Percentiles rank a stretch among this genome's conserved stretches.
Evolutionary conservation across 92 coral and sea anemone genomes (phyloP).

Genomic region (Epizoanthus scotinus): DNA sequence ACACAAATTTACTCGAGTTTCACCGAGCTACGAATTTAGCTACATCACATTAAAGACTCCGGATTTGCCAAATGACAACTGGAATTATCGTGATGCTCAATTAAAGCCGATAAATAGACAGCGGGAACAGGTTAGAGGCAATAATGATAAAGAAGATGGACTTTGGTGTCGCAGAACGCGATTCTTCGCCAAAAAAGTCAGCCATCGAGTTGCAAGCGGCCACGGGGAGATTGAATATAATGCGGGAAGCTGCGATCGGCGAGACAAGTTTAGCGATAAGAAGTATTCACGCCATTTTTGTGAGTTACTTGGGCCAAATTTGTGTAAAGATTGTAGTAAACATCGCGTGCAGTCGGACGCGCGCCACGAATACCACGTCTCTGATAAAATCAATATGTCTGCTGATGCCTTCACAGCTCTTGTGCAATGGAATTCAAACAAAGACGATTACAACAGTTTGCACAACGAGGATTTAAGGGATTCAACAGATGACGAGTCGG

Average conservation of each 20-base stretch:
- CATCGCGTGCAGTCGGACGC: constrained; percentile 51
- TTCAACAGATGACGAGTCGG: constrained; percentile 28
- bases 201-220: constrained; percentile 70
- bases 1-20: not conserved
- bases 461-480: constrained; percentile 60
- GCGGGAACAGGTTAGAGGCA: not conserved
- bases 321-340: constrained; percentile 74
- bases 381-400: constrained; percentile 16
- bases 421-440: constrained; percentile 52
- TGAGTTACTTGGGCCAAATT: constrained; percentile 78
- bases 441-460: constrained; percentile 28
- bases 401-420: constrained; percentile 65
- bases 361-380: constrained; percentile 38
- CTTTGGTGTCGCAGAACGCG: constrained; percentile 37
- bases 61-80: not conserved
- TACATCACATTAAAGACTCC: constrained; percentile 1
- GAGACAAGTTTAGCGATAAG: constrained; percentile 29
- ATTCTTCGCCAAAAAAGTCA: constrained; percentile 48
- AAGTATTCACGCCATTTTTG: constrained; percentile 67
- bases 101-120: constrained; percentile 6
- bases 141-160: not conserved
- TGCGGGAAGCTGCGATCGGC: constrained; percentile 54
- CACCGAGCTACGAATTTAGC: not conserved
- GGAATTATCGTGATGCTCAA: constrained; percentile 15
- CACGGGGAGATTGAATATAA: constrained; percentile 4